Conservation (phyloP, 2,888 invertebrate species). For the Scaptomyza cyrtandrae region DNA sequence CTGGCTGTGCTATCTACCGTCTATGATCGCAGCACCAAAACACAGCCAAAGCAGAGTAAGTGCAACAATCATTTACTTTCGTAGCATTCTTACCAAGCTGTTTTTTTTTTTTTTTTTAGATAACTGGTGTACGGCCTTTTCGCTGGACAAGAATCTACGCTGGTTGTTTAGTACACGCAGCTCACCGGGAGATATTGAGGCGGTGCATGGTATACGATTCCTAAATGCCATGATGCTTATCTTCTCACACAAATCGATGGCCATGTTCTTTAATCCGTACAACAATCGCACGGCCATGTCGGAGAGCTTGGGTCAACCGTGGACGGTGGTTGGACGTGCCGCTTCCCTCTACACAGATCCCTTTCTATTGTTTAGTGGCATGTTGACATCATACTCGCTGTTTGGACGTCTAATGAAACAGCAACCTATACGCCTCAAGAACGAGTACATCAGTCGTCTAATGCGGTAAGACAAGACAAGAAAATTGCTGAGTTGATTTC, state of each 20-base stretch:
- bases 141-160: slow-evolving; percentile 86
- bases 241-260: slow-evolving; percentile 89
- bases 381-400: slow-evolving; percentile 88
- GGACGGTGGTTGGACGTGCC: slow-evolving; percentile 88
- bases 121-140: slow-evolving; percentile 87
- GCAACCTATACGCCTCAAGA: slow-evolving; percentile 86
- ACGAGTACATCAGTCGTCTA: slow-evolving; percentile 88
- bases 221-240: slow-evolving; percentile 88
- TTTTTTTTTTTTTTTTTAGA: slow-evolving; percentile 75
- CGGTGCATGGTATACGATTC: slow-evolving; percentile 88
- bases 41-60: slow-evolving; percentile 77
- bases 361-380: slow-evolving; percentile 89
- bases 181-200: slow-evolving; percentile 86
- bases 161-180: slow-evolving; percentile 86
- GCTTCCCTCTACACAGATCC: slow-evolving; percentile 90
- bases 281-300: slow-evolving; percentile 88
- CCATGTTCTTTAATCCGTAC: slow-evolving; percentile 88
- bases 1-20: slow-evolving; percentile 82
- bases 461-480: slow-evolving; percentile 84
- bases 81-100: background rate
- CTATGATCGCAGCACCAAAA: slow-evolving; percentile 79
- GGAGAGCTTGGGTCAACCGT: slow-evolving; percentile 87
- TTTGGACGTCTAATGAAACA: slow-evolving; percentile 86
- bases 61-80: slow-evolving; percentile 2
- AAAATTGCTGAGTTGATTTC: background rate